Percentiles rank a stretch among this genome's conserved stretches.
phyloP scores from a whole-genome alignment of 2,113 vertebrate species.

The Oncorhynchus kisutch region DNA sequence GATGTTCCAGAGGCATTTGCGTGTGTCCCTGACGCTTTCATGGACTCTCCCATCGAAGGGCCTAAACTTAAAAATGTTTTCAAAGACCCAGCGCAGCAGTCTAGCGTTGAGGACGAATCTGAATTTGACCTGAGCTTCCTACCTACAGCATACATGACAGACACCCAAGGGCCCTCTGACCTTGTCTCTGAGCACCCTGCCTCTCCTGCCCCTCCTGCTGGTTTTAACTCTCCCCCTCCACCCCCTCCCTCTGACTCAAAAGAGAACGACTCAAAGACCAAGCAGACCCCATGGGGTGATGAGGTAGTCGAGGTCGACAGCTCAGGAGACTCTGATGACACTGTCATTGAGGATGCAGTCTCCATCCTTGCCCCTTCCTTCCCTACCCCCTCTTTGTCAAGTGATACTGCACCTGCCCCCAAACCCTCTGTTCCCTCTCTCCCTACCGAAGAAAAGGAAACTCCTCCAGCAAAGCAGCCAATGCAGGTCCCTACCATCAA shows the following conservation, averaged over 20 bases:
- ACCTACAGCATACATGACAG: constrained; percentile 72
- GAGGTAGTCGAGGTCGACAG: constrained; percentile 71
- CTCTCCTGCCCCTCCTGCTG: constrained; percentile 44
- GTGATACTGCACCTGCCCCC: constrained; percentile 18
- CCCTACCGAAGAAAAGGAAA: constrained; percentile 36
- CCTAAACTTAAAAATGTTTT: constrained; percentile 36
- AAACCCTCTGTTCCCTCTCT: background rate
- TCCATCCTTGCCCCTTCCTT: background rate
- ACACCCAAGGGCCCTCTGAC: constrained; percentile 25
- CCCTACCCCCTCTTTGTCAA: constrained; percentile 19
- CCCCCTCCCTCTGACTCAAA: constrained; percentile 15
- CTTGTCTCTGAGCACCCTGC: constrained; percentile 29
- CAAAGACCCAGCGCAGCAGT: constrained; percentile 46
- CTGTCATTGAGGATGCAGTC: constrained; percentile 80
- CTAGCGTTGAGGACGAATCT: constrained; percentile 60
- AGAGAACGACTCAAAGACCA: constrained; percentile 30
- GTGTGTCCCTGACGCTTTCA: constrained; percentile 71
- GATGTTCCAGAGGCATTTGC: constrained; percentile 58
- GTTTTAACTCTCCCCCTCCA: constrained; percentile 43
- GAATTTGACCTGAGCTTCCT: constrained; percentile 75
- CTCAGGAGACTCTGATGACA: constrained; percentile 87
- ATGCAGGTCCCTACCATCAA: constrained; percentile 79
- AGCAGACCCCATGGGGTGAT: constrained; percentile 43
- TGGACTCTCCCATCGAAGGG: constrained; percentile 57
- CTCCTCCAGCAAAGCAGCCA: constrained; percentile 32